A percentile compares a stretch with the other conserved stretches of the same genome.
phyloP scores from a whole-genome alignment of 2,797 vertebrate genomes.

The Babyrousa celebensis region DNA sequence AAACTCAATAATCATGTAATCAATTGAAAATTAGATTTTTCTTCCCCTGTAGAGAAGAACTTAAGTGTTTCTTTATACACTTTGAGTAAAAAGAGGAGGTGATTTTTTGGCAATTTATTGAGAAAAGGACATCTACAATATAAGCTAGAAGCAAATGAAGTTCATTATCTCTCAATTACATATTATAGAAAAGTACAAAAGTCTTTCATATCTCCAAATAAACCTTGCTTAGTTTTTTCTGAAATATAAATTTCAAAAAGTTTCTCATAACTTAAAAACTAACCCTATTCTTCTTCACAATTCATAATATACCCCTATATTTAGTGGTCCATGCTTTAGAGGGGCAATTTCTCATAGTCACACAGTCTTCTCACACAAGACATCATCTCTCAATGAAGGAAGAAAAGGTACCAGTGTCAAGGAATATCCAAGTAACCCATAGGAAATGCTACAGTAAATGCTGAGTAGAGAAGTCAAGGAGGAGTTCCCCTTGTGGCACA shows the following conservation, averaged over 20 bases:
- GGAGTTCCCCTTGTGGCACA: too few species aligned
- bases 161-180: constrained; percentile 34
- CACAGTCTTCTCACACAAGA: neutral
- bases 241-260: constrained; percentile 1
- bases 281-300: neutral
- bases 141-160: neutral
- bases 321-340: neutral
- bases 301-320: neutral
- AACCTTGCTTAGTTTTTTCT: neutral
- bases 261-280: neutral
- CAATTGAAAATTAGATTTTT: constrained; percentile 7
- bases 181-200: neutral
- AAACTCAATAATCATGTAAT: constrained; percentile 18
- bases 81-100: neutral
- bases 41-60: neutral
- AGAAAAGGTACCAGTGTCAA: neutral
- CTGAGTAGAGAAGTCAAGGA: neutral
- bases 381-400: neutral
- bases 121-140: neutral
- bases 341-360: neutral
- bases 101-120: neutral
- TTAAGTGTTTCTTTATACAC: neutral
- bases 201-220: constrained; percentile 18
- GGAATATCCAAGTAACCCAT: neutral
- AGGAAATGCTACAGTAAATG: neutral